These are phyloP conservation scores for Eupristina koningsbergeri DNA, from an alignment of 1,140 invertebrate genomes.

Conservation along the genomic window DNA sequence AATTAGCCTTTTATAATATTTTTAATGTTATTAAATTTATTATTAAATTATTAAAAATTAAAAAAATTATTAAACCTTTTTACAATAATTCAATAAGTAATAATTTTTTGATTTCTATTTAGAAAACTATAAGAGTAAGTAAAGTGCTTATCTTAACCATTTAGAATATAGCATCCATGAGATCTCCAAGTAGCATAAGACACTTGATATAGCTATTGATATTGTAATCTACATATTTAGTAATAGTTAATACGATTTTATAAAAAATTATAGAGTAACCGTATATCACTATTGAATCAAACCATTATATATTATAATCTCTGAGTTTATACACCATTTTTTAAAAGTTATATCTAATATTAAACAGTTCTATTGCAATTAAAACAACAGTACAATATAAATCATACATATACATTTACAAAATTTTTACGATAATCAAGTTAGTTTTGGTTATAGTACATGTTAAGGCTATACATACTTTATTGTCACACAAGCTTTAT, in stretches of 20 bases:
- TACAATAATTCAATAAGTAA: no score
- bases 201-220: background rate
- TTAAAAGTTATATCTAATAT: background rate
- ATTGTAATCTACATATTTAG: no score
- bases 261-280: no score
- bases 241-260: no score
- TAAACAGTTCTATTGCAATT: conserved; percentile 9
- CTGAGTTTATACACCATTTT: background rate
- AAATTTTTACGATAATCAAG: background rate
- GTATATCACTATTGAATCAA: background rate
- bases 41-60: no score
- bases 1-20: no score
- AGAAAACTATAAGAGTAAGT: no score
- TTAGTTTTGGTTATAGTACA: conserved; percentile 1
- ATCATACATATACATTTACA: background rate
- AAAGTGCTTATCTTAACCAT: no score
- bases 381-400: background rate
- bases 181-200: background rate
- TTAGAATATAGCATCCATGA: background rate
- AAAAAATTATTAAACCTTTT: no score
- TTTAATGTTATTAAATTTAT: no score
- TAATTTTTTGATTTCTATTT: no score
- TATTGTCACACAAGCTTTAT: conserved; percentile 22
- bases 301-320: background rate
- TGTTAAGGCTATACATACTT: conserved; percentile 3